Conservation (phyloP, 2,888 invertebrate genomes). For the Acholoe squamosa region DNA sequence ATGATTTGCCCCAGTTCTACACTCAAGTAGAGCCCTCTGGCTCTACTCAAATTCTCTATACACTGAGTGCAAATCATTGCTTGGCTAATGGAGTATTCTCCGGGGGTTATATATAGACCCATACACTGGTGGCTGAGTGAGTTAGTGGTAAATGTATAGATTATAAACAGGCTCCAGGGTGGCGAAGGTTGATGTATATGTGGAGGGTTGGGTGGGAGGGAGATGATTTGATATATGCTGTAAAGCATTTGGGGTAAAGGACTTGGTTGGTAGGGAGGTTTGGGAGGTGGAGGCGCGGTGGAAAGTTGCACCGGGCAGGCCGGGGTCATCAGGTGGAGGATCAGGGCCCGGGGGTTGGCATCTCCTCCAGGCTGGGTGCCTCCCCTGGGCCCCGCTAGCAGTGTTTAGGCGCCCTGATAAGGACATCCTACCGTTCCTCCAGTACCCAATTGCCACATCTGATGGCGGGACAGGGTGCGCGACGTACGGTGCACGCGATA, state of each 20-base stretch:
- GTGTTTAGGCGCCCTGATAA: constrained; percentile 4
- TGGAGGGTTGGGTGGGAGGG: background rate
- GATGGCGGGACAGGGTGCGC: background rate
- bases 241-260: no score
- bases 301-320: background rate
- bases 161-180: background rate
- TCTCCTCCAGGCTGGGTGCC: background rate
- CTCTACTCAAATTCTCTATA: no score
- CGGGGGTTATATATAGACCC: no score
- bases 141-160: constrained; percentile 4
- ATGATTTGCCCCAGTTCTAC: no score
- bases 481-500: constrained; percentile 1
- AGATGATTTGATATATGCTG: background rate
- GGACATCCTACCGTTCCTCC: background rate
- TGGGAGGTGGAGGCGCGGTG: background rate
- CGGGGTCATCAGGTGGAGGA: background rate
- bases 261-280: background rate
- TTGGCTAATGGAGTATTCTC: no score
- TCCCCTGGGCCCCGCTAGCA: background rate
- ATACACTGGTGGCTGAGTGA: background rate
- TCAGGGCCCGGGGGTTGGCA: background rate
- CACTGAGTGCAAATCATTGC: no score
- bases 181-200: background rate
- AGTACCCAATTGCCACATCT: background rate
- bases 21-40: no score